phyloP scores from a whole-genome alignment of 2,113 vertebrate species.

The Laticauda colubrina region DNA sequence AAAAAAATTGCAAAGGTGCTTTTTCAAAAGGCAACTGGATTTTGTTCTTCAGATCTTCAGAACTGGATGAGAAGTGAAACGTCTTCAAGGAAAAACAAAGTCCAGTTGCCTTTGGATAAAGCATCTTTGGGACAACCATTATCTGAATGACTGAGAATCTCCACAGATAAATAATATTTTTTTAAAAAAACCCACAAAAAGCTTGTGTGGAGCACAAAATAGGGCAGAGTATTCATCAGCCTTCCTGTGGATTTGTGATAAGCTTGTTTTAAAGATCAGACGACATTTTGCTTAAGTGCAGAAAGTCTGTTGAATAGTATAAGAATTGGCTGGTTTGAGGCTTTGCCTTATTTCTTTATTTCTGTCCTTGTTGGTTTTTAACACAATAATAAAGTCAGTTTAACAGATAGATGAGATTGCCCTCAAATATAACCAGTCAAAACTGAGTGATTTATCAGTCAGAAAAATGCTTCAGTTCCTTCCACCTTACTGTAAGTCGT shows the following conservation, averaged over 20 bases:
- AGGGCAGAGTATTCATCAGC: background rate
- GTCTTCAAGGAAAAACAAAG: background rate
- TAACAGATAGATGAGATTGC: background rate
- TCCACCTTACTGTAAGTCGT: background rate
- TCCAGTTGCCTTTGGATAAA: background rate
- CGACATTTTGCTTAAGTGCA: background rate
- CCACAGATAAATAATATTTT: background rate
- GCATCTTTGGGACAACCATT: background rate
- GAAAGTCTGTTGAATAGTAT: background rate
- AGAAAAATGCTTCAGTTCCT: background rate
- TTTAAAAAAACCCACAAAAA: background rate
- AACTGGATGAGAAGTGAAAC: background rate
- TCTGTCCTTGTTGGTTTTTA: background rate
- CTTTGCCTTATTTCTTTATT: background rate
- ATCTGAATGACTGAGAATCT: background rate
- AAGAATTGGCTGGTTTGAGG: background rate
- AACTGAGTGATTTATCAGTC: background rate
- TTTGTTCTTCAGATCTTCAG: background rate
- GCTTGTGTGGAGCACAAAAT: background rate
- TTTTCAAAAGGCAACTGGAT: background rate
- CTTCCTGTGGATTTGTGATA: background rate
- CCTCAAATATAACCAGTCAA: background rate
- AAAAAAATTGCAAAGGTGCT: background rate
- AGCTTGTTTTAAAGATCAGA: background rate
- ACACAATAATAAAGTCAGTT: background rate